Evolutionary conservation across 1,140 invertebrate genomes (phyloP).

Genomic region (Aphelenchoides avenae): DNA sequence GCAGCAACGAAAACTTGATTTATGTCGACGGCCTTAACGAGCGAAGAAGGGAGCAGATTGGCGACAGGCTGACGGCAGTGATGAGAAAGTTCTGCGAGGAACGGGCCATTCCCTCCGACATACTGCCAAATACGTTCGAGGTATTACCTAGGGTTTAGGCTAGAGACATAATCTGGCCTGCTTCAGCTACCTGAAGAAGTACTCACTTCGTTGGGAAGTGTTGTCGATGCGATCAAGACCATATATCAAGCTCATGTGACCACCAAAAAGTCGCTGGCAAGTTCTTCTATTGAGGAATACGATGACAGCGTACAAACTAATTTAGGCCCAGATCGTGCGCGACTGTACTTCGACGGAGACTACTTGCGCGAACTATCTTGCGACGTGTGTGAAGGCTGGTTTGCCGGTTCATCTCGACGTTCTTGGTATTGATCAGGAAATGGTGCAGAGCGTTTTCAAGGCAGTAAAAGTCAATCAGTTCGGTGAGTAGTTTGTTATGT

Average conservation of each 20-base stretch:
- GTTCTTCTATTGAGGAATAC: too few species aligned
- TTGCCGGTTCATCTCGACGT: constrained; percentile 17
- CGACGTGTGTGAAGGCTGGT: constrained; percentile 7
- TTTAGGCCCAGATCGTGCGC: constrained; percentile 10
- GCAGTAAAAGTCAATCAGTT: constrained; percentile 16
- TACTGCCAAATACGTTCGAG: too few species aligned
- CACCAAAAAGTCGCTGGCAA: too few species aligned
- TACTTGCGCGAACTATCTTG: constrained; percentile 19
- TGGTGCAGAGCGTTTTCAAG: constrained; percentile 6
- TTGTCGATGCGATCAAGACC: neutral
- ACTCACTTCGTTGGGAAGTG: neutral
- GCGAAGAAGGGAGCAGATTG: constrained; percentile 6
- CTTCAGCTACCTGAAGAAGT: too few species aligned
- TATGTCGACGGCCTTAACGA: constrained; percentile 18
- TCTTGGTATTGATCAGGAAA: constrained; percentile 5
- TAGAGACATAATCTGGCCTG: too few species aligned
- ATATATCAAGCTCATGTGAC: neutral
- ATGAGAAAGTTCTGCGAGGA: too few species aligned
- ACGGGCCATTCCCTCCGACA: too few species aligned
- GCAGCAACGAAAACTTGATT: neutral
- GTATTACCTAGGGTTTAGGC: too few species aligned
- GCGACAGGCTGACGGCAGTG: too few species aligned
- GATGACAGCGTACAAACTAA: too few species aligned
- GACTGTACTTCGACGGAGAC: neutral
- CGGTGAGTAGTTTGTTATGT: neutral